Evolutionary conservation across 2,888 invertebrate species (phyloP), one percentile per base, ranked within the genome.

Genomic region (Drosophila histrio): DNA sequence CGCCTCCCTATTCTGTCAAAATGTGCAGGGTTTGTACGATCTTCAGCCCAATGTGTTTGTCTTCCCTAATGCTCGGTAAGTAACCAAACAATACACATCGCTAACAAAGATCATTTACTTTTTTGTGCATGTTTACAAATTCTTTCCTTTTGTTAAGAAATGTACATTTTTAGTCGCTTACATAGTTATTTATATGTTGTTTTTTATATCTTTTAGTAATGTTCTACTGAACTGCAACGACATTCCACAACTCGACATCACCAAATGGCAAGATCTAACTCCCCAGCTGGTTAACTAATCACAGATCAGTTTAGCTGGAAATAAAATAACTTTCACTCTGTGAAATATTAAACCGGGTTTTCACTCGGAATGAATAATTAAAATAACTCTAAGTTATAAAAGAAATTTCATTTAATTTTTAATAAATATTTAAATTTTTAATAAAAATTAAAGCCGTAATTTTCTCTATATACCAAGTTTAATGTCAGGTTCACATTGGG

Each of bases 1-100:
- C 88, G 94, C 96, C 0, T 93, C 96, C 46, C 90, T 96, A 17
- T 92, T 96, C 66, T 96, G 96, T 86, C 96, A 96, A 89, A 96
- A 96, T 90, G 94, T 94, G 0, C 94, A 95, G 53, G 72, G 58
- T 71, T 93, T 96, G 1, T 88, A 92, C 69, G 92, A 92, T 59
- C 93, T 96, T 77, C 96, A 96, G 88, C 92, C 92, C 0, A 93
- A 90, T 65, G 79, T 81, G 0, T 90, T 90, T 9, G 39, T 89
- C 2, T 81, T 80, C 39, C 90, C 90, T 2, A 89, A 75, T 46
- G 15, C 54, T 6, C 74, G 77, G 90, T 90, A 63, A 78, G 79
- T 74, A 1, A 4, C 0, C 13, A 38, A 7, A 13, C 5, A 9
- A 4, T n/a, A n/a, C n/a, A n/a, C n/a, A n/a, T n/a, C n/a, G n/a